Evolutionary conservation across 2,888 invertebrate species (phyloP).

Genomic region (Orthonychiurus folsomi): DNA sequence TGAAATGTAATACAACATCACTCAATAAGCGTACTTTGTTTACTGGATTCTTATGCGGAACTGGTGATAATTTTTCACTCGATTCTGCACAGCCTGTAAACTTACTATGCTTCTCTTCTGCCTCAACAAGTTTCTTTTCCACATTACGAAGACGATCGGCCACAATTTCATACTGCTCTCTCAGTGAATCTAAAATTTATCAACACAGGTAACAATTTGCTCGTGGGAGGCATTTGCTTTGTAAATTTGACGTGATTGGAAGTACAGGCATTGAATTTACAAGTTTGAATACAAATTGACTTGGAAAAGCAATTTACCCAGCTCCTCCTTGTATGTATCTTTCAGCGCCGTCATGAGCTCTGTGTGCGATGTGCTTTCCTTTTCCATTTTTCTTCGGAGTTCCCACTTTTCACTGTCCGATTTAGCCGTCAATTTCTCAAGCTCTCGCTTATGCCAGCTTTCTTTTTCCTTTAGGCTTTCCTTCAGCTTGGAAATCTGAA

Average conservation of each 20-base stretch:
- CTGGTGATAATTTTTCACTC: background rate
- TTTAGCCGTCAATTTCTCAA: constrained; percentile 55
- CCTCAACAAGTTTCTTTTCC: background rate
- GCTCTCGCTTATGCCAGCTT: constrained; percentile 48
- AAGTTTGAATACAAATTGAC: too few species aligned
- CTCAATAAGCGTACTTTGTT: constrained; percentile 8
- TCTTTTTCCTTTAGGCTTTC: constrained; percentile 58
- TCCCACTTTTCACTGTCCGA: constrained; percentile 63
- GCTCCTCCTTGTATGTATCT: constrained; percentile 56
- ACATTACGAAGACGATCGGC: background rate
- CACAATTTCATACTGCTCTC: background rate
- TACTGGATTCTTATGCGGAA: constrained; percentile 10
- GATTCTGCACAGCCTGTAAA: background rate
- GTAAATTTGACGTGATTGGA: background rate
- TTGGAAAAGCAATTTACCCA: too few species aligned
- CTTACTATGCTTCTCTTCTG: background rate
- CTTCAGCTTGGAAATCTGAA: constrained; percentile 58
- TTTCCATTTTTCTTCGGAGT: constrained; percentile 59
- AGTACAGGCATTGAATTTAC: constrained; percentile 2
- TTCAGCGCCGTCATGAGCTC: constrained; percentile 61
- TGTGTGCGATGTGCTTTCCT: constrained; percentile 64
- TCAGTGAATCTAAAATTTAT: background rate
- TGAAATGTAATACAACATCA: background rate
- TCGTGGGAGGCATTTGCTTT: too few species aligned
- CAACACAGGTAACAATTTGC: too few species aligned